Base-by-base conservation (phyloP, 1,140 invertebrate genomes). In the Berghia stephanieae region DNA sequence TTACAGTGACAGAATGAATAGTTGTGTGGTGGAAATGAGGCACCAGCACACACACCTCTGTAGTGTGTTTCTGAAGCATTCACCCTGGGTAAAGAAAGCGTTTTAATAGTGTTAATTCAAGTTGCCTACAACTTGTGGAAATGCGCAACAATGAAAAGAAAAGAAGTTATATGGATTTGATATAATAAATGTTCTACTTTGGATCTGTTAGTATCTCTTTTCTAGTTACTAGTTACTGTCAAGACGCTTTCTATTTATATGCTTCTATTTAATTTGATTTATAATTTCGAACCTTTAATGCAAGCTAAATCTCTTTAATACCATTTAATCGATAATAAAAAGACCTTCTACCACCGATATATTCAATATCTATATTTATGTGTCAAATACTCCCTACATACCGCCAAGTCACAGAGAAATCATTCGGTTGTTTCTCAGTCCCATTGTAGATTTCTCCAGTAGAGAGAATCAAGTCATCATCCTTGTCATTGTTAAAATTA, bases 381-480 rank as follows among this genome's bases (percentile, higher is more conserved):
- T 63, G 40, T 8, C 10, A 75, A 68, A 52, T 24, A 42, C 36
- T 52, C 24, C 4, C 21, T 66, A 60, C 43, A 67, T 79, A 83
- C 83, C 86, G 83, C 86, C 86, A 87, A 5, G 77, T 73, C 8
- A 68, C 43, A 21, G 83, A 81, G 63, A 86, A 87, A 6, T 63
- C 44, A 21, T 84, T 75, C 10, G 84, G 81, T 55, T 77, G 57
- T 46, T 44, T 80, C n/a, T 75, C 69, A 27, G 71, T 75, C 40
- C 60, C 79, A 40, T 49, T 24, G 31, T 67, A 69, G 3, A 84
- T 46, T 8, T 36, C 78, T 24, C 79, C 83, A 78, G 83, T 72
- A 5, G 74, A 60, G 34, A 77, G 60, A 24, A 55, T 82, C n/a
- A 84, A 63, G 67, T 87, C 86, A 78, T 87, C 81, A 10, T 60